Percentiles rank a stretch among this genome's conserved stretches.
phyloP scores from a whole-genome alignment of 2,797 vertebrate species.

The Spondyliosoma cantharus region DNA sequence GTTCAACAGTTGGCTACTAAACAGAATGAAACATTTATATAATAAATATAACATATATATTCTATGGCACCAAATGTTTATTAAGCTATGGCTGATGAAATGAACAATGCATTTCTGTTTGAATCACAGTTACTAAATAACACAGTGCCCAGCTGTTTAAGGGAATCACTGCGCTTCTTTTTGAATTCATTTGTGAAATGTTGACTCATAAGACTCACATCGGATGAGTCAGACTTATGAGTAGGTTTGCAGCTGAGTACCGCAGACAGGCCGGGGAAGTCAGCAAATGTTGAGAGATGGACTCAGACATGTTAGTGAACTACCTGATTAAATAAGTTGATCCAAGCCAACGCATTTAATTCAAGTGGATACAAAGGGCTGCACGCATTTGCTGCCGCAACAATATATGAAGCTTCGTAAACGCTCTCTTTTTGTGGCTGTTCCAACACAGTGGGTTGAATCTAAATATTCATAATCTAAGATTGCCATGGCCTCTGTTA shows the following conservation, averaged over 20 bases:
- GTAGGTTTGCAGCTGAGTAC: too few species aligned
- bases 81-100: neutral
- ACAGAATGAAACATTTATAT: too few species aligned
- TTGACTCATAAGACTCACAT: too few species aligned
- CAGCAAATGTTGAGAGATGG: too few species aligned
- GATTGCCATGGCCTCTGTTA: neutral
- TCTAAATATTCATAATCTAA: neutral
- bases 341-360: neutral
- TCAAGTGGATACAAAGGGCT: neutral
- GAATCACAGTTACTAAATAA: neutral
- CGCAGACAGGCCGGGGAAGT: too few species aligned
- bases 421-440: neutral
- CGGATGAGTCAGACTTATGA: too few species aligned
- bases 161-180: too few species aligned
- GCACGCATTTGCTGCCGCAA: neutral
- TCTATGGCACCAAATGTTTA: neutral
- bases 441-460: neutral
- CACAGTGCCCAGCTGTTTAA: neutral
- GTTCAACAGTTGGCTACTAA: too few species aligned
- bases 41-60: too few species aligned
- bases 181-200: too few species aligned
- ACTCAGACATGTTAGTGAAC: too few species aligned
- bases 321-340: too few species aligned
- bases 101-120: neutral
- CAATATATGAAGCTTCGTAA: neutral